These are phyloP conservation scores for Hoplostethus atlanticus DNA, from an alignment of 2,797 vertebrate genomes.

Conservation along the genomic window DNA sequence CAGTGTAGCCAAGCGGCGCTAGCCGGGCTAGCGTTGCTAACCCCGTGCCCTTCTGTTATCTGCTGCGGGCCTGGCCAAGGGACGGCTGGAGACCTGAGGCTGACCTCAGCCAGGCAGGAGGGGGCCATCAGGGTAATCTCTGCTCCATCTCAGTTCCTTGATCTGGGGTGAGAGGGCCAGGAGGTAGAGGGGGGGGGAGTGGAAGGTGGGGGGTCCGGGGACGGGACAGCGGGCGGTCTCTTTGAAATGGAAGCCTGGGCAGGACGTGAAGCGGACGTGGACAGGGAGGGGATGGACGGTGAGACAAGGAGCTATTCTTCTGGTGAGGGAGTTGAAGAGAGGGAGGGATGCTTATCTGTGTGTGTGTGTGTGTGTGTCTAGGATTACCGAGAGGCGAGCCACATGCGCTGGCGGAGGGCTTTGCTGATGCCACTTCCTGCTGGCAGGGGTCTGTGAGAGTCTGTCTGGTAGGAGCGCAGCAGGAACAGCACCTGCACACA, in stretches of 20 bases:
- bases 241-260: slow-evolving; percentile 80
- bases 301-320: slow-evolving; percentile 79
- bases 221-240: slow-evolving; percentile 64
- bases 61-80: slow-evolving; percentile 36
- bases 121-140: slow-evolving; percentile 52
- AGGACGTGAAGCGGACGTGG: slow-evolving; percentile 68
- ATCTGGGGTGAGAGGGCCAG: slow-evolving; percentile 56
- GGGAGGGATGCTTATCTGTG: slow-evolving; percentile 70
- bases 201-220: slow-evolving; percentile 20
- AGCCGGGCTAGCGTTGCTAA: slow-evolving; percentile 59
- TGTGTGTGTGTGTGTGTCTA: slow-evolving; percentile 36
- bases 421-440: slow-evolving; percentile 83
- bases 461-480: slow-evolving; percentile 89
- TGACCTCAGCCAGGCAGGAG: slow-evolving; percentile 60
- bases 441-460: slow-evolving; percentile 85
- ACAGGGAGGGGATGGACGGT: slow-evolving; percentile 56
- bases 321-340: slow-evolving; percentile 36
- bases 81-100: slow-evolving; percentile 45
- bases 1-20: slow-evolving; percentile 62
- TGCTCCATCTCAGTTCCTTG: slow-evolving; percentile 57
- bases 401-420: slow-evolving; percentile 87
- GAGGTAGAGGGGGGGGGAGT: slow-evolving; percentile 14
- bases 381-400: slow-evolving; percentile 92
- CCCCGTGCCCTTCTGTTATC: slow-evolving; percentile 50
- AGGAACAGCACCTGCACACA: slow-evolving; percentile 90